A percentile compares a stretch with the other conserved stretches of the same genome.
phyloP scores from a whole-genome alignment of 2,888 invertebrate species.

The Pilophorus perplexus region DNA sequence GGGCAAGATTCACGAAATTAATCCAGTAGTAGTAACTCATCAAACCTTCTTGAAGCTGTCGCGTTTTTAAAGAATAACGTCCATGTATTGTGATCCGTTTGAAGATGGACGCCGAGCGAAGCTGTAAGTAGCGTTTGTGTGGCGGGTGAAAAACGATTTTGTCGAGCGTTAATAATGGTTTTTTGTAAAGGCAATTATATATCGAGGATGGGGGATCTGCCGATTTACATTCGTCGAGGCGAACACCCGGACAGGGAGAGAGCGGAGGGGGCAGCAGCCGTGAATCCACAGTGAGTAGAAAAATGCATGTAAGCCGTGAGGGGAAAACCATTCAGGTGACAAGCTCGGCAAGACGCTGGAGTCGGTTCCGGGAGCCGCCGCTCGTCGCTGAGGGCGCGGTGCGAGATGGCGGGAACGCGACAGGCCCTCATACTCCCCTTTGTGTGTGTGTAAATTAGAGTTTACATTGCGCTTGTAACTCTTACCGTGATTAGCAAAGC shows the following conservation, averaged over 20 bases:
- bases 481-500: too few relatives aligned
- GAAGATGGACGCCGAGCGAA: slow-evolving; percentile 13
- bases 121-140: slow-evolving; percentile 1
- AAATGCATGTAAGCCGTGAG: too few relatives aligned
- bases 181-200: slow-evolving; percentile 25
- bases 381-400: too few relatives aligned
- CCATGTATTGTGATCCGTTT: slow-evolving; percentile 26
- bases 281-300: slow-evolving; percentile 19
- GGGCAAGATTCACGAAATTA: slow-evolving; percentile 15
- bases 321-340: too few relatives aligned
- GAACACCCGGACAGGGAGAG: slow-evolving; percentile 31
- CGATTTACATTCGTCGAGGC: slow-evolving; percentile 26
- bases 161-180: not conserved
- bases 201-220: slow-evolving; percentile 23
- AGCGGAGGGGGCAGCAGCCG: slow-evolving; percentile 17
- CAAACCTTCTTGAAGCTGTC: not conserved
- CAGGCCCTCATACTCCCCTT: too few relatives aligned
- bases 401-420: too few relatives aligned
- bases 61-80: slow-evolving; percentile 3
- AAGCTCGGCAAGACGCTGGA: too few relatives aligned
- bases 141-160: not conserved
- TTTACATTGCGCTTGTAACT: too few relatives aligned
- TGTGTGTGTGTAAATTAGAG: too few relatives aligned
- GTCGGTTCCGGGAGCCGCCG: too few relatives aligned
- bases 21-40: slow-evolving; percentile 4